These are phyloP conservation scores for Eunapius fragilis DNA, from an alignment of 37 sponge, comb jelly and placozoan genomes.

Conservation along the genomic window DNA sequence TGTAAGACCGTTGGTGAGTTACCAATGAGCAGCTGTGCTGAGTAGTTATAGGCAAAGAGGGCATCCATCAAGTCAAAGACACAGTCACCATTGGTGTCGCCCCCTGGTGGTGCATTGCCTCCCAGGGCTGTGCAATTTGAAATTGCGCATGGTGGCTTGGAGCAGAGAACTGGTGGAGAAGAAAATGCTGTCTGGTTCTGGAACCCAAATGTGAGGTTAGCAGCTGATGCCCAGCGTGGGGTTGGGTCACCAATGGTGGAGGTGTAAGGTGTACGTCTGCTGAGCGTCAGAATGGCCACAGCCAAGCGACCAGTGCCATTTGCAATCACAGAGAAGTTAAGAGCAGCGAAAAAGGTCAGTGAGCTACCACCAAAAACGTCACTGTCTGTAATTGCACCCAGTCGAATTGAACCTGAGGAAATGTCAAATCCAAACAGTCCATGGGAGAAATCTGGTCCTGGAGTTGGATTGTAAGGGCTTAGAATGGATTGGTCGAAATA, in stretches of 20 bases:
- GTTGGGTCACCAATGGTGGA: slow-evolving; percentile 38
- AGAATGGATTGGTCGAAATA: background rate
- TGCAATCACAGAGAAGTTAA: background rate
- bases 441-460: background rate
- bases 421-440: slow-evolving; percentile 10
- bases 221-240: slow-evolving; percentile 13
- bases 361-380: background rate
- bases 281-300: slow-evolving; percentile 19
- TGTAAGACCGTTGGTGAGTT: background rate
- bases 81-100: slow-evolving; percentile 73
- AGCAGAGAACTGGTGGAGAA: background rate
- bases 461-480: background rate
- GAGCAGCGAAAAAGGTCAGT: background rate
- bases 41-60: slow-evolving; percentile 12
- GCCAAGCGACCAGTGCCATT: slow-evolving; percentile 1
- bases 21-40: background rate
- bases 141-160: slow-evolving; percentile 28
- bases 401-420: background rate
- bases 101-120: background rate
- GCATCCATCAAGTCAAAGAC: slow-evolving; percentile 65
- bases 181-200: background rate
- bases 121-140: slow-evolving; percentile 11
- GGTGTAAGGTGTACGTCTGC: background rate
- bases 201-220: slow-evolving; percentile 5
- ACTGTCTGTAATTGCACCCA: slow-evolving; percentile 24